Conservation (phyloP, 1,140 invertebrate species). For the Musca vetustissima region DNA sequence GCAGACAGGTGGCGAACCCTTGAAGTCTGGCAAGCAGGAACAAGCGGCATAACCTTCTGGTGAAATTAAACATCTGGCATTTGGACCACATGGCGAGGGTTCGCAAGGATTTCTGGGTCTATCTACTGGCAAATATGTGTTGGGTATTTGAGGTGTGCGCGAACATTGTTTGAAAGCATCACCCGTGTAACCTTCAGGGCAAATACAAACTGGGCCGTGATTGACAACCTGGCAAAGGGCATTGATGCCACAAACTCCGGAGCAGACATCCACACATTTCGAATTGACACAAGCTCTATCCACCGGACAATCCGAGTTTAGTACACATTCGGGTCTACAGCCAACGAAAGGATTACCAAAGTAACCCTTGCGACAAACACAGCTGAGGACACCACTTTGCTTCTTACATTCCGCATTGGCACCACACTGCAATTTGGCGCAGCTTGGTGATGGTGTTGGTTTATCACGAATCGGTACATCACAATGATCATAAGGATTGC, state of each 20-base stretch:
- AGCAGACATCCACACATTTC: constrained; percentile 78
- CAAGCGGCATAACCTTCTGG: constrained; percentile 73
- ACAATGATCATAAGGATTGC: constrained; percentile 82
- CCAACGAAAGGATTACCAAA: constrained; percentile 74
- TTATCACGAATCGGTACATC: constrained; percentile 56
- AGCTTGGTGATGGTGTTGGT: constrained; percentile 63
- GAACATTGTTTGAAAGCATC: constrained; percentile 77
- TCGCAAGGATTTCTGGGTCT: constrained; percentile 62
- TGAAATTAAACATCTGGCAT: constrained; percentile 73
- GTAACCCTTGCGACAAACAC: constrained; percentile 68
- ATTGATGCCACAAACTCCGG: constrained; percentile 72
- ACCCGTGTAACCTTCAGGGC: constrained; percentile 69
- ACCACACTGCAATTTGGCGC: constrained; percentile 71
- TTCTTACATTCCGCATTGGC: constrained; percentile 75
- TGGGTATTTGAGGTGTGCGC: constrained; percentile 54
- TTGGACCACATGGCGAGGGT: constrained; percentile 78
- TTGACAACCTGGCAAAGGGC: constrained; percentile 76
- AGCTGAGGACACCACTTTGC: constrained; percentile 60
- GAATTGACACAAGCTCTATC: constrained; percentile 74
- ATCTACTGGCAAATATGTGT: constrained; percentile 29
- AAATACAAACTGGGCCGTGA: constrained; percentile 78
- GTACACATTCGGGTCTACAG: constrained; percentile 76
- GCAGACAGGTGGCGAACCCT: constrained; percentile 76
- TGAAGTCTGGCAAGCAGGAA: constrained; percentile 76
- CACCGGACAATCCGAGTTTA: constrained; percentile 73